Evolutionary conservation across 2,797 vertebrate species (phyloP).

Genomic region (Chelmon rostratus): DNA sequence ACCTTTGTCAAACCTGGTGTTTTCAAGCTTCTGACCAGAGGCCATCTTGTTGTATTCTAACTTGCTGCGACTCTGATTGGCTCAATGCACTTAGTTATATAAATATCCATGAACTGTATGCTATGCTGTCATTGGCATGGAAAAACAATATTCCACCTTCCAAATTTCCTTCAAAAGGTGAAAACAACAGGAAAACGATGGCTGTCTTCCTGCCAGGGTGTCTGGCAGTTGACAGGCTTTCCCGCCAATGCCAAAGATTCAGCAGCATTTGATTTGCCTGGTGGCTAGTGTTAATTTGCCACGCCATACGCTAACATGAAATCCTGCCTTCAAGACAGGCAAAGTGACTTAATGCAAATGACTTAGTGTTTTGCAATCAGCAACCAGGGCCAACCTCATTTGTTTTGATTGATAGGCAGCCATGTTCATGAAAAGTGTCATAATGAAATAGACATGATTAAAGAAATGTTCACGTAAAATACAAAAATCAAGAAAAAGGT

Average conservation of each 20-base stretch:
- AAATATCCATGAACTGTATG: constrained; percentile 5
- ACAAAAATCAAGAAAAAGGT: neutral
- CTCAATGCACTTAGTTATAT: constrained; percentile 10
- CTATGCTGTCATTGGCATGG: constrained; percentile 14
- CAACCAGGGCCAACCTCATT: constrained; percentile 16
- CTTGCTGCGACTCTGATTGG: constrained; percentile 3
- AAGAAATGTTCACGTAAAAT: neutral
- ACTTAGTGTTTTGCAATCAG: constrained; percentile 30
- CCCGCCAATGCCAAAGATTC: constrained; percentile 55
- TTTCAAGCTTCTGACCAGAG: constrained; percentile 6
- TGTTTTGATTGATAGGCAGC: constrained; percentile 34
- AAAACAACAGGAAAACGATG: constrained; percentile 49
- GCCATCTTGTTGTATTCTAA: constrained; percentile 1
- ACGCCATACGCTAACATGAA: constrained; percentile 27
- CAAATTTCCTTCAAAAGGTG: constrained; percentile 40
- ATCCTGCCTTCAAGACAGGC: constrained; percentile 37
- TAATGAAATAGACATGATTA: neutral
- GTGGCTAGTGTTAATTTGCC: constrained; percentile 57
- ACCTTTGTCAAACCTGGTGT: neutral
- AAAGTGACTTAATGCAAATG: constrained; percentile 47
- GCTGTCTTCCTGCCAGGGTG: constrained; percentile 40
- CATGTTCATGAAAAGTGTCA: neutral
- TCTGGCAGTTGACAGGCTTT: constrained; percentile 50
- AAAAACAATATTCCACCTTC: constrained; percentile 29
- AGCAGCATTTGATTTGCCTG: constrained; percentile 59